phyloP scores from a whole-genome alignment of 1,140 invertebrate species.

The Eubasilissa regina region DNA sequence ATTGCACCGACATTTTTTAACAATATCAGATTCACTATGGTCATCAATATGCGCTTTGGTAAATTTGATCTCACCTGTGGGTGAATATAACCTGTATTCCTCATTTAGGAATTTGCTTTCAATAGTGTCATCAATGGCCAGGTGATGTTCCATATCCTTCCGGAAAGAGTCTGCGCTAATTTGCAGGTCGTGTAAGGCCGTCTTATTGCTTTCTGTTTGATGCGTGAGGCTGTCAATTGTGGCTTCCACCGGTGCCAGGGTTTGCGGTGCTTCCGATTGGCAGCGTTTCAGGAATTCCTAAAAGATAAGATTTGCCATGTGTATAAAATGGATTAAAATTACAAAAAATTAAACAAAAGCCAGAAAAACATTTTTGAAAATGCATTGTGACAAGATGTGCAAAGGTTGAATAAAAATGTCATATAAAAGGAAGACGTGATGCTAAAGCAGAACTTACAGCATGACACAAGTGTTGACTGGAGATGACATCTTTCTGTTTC shows the following conservation, averaged over 20 bases:
- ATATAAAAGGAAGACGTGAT: too few species aligned
- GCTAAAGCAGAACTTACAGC: constrained; percentile 33
- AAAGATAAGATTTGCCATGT: neutral
- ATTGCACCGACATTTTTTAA: too few species aligned
- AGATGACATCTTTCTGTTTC: constrained; percentile 36
- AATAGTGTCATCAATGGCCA: constrained; percentile 52
- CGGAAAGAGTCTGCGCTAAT: constrained; percentile 28
- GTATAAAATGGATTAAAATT: too few species aligned
- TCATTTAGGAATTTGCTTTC: constrained; percentile 66
- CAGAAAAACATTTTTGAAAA: too few species aligned
- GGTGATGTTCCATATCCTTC: constrained; percentile 31
- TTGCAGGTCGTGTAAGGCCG: constrained; percentile 45
- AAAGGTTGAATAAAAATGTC: too few species aligned
- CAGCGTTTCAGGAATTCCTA: constrained; percentile 35
- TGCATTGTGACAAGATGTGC: too few species aligned
- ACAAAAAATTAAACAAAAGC: too few species aligned
- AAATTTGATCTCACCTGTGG: constrained; percentile 64
- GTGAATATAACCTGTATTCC: constrained; percentile 69
- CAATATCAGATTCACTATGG: too few species aligned
- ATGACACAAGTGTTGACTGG: constrained; percentile 37
- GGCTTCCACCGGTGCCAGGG: constrained; percentile 16
- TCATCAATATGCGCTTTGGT: too few species aligned
- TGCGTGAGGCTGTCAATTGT: constrained; percentile 29
- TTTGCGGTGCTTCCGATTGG: constrained; percentile 23
- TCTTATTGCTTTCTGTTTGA: constrained; percentile 12